Conservation (phyloP, 2,888 invertebrate species). For the Heliconius erato region DNA sequence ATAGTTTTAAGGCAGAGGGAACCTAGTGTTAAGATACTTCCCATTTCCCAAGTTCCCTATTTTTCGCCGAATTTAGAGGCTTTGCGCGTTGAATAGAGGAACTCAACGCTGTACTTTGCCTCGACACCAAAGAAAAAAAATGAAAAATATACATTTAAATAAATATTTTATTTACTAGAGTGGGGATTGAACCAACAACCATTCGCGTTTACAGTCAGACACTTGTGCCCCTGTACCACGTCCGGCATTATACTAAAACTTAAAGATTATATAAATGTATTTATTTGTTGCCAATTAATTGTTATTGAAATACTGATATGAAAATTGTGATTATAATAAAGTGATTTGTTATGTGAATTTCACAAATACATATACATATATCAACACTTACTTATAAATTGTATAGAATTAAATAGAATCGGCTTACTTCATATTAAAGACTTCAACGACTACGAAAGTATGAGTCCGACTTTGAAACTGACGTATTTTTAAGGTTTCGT, state of each 20-base stretch:
- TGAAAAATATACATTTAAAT: no score
- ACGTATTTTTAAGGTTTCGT: no score
- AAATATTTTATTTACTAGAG: no score
- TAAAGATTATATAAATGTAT: no score
- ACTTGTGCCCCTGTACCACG: no score
- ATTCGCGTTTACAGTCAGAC: no score
- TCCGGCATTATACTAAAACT: no score
- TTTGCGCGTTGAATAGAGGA: not conserved
- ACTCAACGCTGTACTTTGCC: not conserved
- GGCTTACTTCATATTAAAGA: constrained; percentile 27
- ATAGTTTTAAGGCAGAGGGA: not conserved
- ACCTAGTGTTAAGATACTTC: not conserved
- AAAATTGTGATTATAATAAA: no score
- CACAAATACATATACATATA: not conserved
- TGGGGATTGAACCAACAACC: no score
- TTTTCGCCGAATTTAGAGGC: not conserved
- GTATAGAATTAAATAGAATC: not conserved
- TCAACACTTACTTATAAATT: not conserved
- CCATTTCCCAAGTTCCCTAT: not conserved
- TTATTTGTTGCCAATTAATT: no score
- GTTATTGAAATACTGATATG: no score
- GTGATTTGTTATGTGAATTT: no score
- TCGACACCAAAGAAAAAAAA: not conserved
- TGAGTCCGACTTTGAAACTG: not conserved
- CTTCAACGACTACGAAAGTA: constrained; percentile 22